Base-by-base conservation (phyloP, 2,797 vertebrate species). In the Silurus aristotelis region DNA sequence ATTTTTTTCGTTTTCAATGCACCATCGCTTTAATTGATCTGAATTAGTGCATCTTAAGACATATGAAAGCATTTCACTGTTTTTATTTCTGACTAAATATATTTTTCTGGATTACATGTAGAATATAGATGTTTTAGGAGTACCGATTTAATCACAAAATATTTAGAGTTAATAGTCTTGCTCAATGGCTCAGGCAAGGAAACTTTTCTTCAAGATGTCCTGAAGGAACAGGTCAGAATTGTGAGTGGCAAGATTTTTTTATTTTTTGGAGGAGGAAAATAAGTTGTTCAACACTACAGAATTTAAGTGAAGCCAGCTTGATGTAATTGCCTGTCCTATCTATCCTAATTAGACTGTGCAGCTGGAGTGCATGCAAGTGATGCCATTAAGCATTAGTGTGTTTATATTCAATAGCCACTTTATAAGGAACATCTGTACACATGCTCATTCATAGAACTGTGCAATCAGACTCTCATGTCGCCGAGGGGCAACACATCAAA, bases 11-110 rank as follows among this genome's bases (percentile, higher is more conserved):
- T 91, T 92, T 92, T 90, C 6, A 66, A 66, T 6, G 92, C 89
- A 91, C 85, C 75, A 89, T 93, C 91, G 87, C 89, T 88, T 86
- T 90, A 91, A 93, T 93, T 91, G 88, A 89, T 92, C 89, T 68
- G 80, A 64, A 52, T 86, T 72, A 67, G 38, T 46, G 25, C 55
- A 14, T 46, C 13, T 48, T 73, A 79, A 83, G 72, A 76, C 43
- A 38, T 38, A 38, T 46, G 60, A 80, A 46, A 15, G 38, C 38
- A 64, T 64, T 64, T 80, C 19, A 61, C n/a, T 38, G n/a, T 61
- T 77, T 12, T 56, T 38, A 20, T 2, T 22, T 22, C 31, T 78
- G 31, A 78, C 43, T 61, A 43, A 12, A 38, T 0, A 61, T 68
- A 9, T 56, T 58, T 61, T 19, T 20, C 8, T 58, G 60, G 19